These are phyloP conservation scores for Ethmia dodecea DNA, from an alignment of 2,888 invertebrate species.

Conservation along the genomic window DNA sequence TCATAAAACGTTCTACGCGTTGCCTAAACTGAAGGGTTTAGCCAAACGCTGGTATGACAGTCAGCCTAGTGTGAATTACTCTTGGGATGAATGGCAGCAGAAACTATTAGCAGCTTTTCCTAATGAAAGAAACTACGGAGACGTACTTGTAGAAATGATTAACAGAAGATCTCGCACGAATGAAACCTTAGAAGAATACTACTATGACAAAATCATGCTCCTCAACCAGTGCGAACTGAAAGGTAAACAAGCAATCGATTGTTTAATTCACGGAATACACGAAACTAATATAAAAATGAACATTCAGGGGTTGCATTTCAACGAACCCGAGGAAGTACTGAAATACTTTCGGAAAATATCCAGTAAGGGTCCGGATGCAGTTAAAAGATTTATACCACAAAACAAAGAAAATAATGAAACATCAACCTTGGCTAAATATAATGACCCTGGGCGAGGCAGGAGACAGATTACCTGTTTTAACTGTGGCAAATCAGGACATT, in stretches of 20 bases:
- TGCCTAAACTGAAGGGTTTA: slow-evolving; percentile 19
- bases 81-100: slow-evolving; percentile 15
- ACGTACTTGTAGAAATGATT: slow-evolving; percentile 4
- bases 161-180: background rate
- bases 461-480: background rate
- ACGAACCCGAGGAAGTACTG: background rate
- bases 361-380: too few species aligned
- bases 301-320: background rate
- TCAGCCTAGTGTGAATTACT: slow-evolving; percentile 5
- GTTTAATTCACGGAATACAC: slow-evolving; percentile 9
- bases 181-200: slow-evolving; percentile 7
- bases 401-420: too few species aligned
- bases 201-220: slow-evolving; percentile 3
- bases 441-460: too few species aligned
- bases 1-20: slow-evolving; percentile 12
- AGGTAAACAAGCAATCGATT: slow-evolving; percentile 7
- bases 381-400: too few species aligned
- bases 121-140: slow-evolving; percentile 7
- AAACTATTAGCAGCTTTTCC: slow-evolving; percentile 12
- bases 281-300: slow-evolving; percentile 6
- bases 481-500: background rate
- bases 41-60: slow-evolving; percentile 19
- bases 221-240: background rate
- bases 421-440: too few species aligned
- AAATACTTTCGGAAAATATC: background rate